Evolutionary conservation across 53 echinoderm and acorn worm genomes (phyloP).

Genomic region (Antedon mediterranea): DNA sequence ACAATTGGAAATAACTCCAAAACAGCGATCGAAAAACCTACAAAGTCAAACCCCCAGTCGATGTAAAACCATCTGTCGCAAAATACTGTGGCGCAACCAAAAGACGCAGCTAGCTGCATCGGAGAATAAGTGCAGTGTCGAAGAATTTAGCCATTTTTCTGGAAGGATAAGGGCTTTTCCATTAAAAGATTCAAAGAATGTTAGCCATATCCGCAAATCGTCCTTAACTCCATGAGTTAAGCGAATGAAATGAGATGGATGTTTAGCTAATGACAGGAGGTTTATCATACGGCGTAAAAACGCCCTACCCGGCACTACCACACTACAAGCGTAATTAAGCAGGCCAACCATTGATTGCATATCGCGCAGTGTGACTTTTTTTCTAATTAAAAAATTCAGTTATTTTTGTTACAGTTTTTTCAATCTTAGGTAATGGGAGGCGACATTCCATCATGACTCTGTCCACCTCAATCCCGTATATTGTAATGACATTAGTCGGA

Average conservation of each 20-base stretch:
- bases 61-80: constrained; percentile 13
- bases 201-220: constrained; percentile 20
- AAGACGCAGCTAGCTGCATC: constrained; percentile 22
- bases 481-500: not conserved
- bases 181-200: constrained; percentile 20
- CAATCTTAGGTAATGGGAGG: too few species aligned
- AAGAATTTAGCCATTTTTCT: constrained; percentile 3
- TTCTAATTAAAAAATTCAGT: too few species aligned
- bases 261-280: too few species aligned
- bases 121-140: constrained; percentile 9
- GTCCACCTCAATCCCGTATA: not conserved
- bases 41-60: not conserved
- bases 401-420: too few species aligned
- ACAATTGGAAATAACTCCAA: constrained; percentile 20
- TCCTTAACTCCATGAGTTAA: constrained; percentile 10
- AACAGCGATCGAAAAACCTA: constrained; percentile 14
- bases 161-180: constrained; percentile 8
- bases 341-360: too few species aligned
- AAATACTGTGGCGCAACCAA: constrained; percentile 32
- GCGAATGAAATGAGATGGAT: constrained; percentile 13
- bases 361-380: too few species aligned
- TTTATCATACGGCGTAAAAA: too few species aligned
- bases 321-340: too few species aligned
- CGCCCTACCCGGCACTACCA: too few species aligned
- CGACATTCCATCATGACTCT: too few species aligned